These are phyloP conservation scores for Heterohyrax brucei DNA, from an alignment of 2,797 vertebrate species.

Conservation along the genomic window DNA sequence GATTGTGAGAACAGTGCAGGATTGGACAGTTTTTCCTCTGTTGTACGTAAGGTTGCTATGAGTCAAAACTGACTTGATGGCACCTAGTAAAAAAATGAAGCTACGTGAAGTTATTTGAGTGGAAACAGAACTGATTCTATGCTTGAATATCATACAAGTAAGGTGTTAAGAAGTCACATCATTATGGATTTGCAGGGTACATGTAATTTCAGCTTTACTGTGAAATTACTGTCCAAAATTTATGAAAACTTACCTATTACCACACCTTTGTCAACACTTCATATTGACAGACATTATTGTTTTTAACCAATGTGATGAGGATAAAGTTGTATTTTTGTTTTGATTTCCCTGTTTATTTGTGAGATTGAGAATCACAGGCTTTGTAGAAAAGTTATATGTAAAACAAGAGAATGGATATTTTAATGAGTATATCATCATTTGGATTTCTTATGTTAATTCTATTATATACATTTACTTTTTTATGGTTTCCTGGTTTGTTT, in stretches of 20 bases:
- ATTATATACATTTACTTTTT: not conserved
- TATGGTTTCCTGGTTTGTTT: not conserved
- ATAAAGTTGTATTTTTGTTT: not conserved
- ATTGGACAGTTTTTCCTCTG: too few species aligned
- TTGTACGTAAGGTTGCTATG: too few species aligned
- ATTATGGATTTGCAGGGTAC: not conserved
- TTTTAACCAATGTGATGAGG: not conserved
- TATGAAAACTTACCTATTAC: not conserved
- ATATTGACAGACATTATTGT: not conserved
- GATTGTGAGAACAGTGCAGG: too few species aligned
- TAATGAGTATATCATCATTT: not conserved
- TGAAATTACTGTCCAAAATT: not conserved
- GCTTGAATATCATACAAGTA: conserved; percentile 55
- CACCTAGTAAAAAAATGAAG: not conserved
- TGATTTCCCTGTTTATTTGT: not conserved
- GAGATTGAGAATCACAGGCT: not conserved
- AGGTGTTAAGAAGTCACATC: not conserved
- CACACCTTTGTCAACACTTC: not conserved
- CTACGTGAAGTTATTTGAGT: not conserved
- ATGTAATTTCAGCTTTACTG: not conserved
- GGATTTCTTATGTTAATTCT: not conserved
- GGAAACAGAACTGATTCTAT: not conserved
- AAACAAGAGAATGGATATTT: not conserved
- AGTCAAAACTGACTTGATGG: too few species aligned
- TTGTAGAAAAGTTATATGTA: not conserved